Evolutionary conservation across 2,888 invertebrate genomes (phyloP).

Genomic region (Embidobia sp.): DNA sequence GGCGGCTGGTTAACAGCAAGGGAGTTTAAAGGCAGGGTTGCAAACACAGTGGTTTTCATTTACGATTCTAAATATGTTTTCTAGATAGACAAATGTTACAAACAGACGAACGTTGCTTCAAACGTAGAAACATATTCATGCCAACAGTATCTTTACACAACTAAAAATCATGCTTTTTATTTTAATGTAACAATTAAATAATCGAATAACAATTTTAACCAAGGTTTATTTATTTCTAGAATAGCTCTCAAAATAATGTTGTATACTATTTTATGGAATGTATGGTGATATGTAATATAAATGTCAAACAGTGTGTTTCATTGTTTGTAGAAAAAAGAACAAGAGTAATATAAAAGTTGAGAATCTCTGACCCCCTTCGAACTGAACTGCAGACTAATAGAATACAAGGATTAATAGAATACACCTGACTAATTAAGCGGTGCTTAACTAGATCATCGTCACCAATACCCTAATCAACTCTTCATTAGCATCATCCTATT

Average conservation of each 20-base stretch:
- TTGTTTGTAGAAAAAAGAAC: not conserved
- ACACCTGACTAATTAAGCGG: slow-evolving; percentile 79
- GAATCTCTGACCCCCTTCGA: slow-evolving; percentile 69
- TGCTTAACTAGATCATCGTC: slow-evolving; percentile 77
- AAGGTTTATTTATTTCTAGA: too few relatives aligned
- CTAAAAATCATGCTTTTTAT: too few relatives aligned
- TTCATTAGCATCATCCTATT: slow-evolving; percentile 77
- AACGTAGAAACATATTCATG: not conserved
- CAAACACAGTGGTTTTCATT: slow-evolving; percentile 71
- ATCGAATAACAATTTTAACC: too few relatives aligned
- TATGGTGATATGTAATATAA: not conserved
- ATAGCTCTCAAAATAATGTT: too few relatives aligned
- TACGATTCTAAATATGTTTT: slow-evolving; percentile 2
- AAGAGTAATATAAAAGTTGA: slow-evolving; percentile 46
- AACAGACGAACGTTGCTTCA: not conserved
- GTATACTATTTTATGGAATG: not conserved
- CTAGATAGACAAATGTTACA: too few relatives aligned
- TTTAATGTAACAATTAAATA: too few relatives aligned
- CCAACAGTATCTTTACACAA: too few relatives aligned
- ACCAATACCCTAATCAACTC: slow-evolving; percentile 78
- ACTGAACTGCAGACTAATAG: slow-evolving; percentile 70
- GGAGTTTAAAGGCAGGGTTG: slow-evolving; percentile 67
- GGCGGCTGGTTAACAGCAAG: slow-evolving; percentile 75
- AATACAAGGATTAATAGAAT: slow-evolving; percentile 77
- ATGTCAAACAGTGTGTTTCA: not conserved